Percentiles rank a stretch among this genome's conserved stretches.
These are phyloP conservation scores for Thinocorus orbignyianus DNA, from an alignment of 2,113 vertebrate genomes.

Conservation along the genomic window DNA sequence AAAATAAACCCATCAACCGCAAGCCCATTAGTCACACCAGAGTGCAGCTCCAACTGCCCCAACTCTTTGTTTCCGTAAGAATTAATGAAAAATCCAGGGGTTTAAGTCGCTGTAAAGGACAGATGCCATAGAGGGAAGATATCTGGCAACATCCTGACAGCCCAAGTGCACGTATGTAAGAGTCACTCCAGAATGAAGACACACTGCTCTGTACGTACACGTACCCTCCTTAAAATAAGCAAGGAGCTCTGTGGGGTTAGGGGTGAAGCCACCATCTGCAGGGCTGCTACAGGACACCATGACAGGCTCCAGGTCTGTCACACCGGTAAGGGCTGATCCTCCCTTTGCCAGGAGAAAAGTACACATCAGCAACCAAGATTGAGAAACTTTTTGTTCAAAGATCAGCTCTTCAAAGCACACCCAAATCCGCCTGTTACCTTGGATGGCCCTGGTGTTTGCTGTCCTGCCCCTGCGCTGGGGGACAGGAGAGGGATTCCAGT, in stretches of 20 bases:
- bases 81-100: not conserved
- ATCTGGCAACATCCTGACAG: not conserved
- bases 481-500: not conserved
- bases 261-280: not conserved
- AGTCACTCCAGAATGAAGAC: not conserved
- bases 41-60: not conserved
- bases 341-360: not conserved
- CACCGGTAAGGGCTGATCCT: not conserved
- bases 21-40: not conserved
- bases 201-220: not conserved
- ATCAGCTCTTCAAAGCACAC: not conserved
- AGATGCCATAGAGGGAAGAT: not conserved
- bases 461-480: not conserved
- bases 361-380: not conserved
- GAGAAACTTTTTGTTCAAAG: not conserved
- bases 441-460: not conserved
- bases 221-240: not conserved
- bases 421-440: not conserved
- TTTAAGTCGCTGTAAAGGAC: not conserved
- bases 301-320: not conserved
- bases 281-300: not conserved
- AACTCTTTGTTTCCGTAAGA: not conserved
- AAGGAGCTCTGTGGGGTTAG: not conserved
- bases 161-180: accelerated
- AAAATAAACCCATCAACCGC: not conserved